Conservation (phyloP, 2,113 vertebrate species). For the Prunella himalayana region DNA sequence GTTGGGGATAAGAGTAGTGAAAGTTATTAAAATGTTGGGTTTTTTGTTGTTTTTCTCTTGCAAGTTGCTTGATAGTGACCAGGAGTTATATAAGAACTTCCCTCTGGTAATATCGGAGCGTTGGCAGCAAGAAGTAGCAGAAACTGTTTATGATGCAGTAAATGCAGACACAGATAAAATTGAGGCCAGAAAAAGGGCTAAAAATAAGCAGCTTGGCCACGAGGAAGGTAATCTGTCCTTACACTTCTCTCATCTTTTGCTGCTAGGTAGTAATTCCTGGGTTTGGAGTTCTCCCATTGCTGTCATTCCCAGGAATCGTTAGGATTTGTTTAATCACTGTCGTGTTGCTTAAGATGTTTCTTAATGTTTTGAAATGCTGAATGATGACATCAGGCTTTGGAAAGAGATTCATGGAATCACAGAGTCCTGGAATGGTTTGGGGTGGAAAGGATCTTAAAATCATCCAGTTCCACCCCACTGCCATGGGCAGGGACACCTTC, state of each 20-base stretch:
- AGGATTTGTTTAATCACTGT: background rate
- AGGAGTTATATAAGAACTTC: conserved; percentile 98
- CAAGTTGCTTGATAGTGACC: conserved; percentile 95
- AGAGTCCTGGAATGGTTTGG: background rate
- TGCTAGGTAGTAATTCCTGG: background rate
- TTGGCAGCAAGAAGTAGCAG: conserved; percentile 98
- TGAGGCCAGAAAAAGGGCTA: conserved; percentile 92
- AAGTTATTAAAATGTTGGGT: background rate
- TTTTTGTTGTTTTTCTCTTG: conserved; percentile 18
- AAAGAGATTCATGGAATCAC: background rate
- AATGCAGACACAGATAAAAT: conserved; percentile 95
- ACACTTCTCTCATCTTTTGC: conserved; percentile 8
- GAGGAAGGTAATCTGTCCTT: conserved; percentile 86
- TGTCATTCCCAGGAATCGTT: background rate
- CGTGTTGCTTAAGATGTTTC: background rate
- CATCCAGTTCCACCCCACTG: background rate
- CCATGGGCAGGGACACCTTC: background rate
- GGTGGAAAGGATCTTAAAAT: background rate
- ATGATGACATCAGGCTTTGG: background rate
- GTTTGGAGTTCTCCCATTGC: background rate
- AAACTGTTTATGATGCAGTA: conserved; percentile 94
- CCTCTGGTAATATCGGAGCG: conserved; percentile 97
- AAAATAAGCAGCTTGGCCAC: conserved; percentile 96
- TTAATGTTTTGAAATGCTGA: background rate
- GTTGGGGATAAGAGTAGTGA: background rate